A percentile compares a stretch with the other conserved stretches of the same genome.
Evolutionary conservation across 2,888 invertebrate genomes (phyloP).

Genomic region (Sepiola atlantica): DNA sequence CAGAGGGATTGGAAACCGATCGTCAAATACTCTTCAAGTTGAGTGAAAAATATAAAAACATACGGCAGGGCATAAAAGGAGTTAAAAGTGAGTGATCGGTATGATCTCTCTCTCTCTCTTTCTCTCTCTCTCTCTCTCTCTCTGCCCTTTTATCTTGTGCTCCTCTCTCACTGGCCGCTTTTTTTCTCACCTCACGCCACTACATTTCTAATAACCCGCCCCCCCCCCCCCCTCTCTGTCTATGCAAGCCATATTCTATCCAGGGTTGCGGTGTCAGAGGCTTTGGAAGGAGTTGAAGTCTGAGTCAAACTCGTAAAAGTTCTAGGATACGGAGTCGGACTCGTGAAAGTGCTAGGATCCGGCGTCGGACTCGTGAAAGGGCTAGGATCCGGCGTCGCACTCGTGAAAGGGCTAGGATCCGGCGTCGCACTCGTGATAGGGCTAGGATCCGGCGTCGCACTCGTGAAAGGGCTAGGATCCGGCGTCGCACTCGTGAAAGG

Average conservation of each 20-base stretch:
- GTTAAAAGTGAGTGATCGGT: conserved; percentile 64
- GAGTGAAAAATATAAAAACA: conserved; percentile 76
- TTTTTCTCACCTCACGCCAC: not conserved
- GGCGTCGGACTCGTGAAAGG: no score
- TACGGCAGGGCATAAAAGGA: conserved; percentile 72
- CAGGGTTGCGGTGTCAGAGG: no score
- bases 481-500: no score
- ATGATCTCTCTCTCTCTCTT: conserved; percentile 24
- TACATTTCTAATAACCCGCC: not conserved
- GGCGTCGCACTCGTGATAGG: no score
- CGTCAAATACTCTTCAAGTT: conserved; percentile 74
- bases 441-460: no score
- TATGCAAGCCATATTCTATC: not conserved
- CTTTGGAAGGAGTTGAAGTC: no score
- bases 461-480: no score
- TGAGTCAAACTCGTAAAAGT: no score
- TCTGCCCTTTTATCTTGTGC: not conserved
- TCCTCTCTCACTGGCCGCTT: not conserved
- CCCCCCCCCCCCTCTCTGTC: not conserved
- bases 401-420: no score
- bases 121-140: not conserved
- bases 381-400: no score
- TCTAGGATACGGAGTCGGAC: no score
- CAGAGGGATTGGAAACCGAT: conserved; percentile 75
- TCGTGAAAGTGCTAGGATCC: no score